Evolutionary conservation across 2,113 vertebrate species (phyloP).

Genomic region (Boulengerochromis microlepis): DNA sequence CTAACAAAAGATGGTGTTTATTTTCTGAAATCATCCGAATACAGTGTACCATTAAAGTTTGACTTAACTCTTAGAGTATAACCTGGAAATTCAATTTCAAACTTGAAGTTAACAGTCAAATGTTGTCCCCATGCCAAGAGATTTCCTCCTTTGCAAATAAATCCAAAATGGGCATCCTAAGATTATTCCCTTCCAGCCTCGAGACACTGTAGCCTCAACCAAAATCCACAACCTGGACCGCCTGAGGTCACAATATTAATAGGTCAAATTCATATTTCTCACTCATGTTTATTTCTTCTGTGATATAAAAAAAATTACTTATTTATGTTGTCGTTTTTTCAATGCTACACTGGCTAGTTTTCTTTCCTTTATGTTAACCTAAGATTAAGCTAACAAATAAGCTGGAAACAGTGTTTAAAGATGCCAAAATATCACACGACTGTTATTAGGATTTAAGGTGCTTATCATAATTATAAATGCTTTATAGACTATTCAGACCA

Average conservation of each 20-base stretch:
- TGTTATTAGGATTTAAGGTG: not conserved
- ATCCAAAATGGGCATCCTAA: constrained; percentile 61
- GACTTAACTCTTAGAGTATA: constrained; percentile 11
- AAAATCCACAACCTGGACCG: not conserved
- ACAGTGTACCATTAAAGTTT: not conserved
- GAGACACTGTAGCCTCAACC: constrained; percentile 29
- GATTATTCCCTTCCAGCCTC: constrained; percentile 64
- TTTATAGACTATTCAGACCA: not conserved
- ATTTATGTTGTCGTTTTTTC: not conserved
- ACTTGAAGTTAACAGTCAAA: constrained; percentile 53
- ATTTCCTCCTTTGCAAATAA: constrained; percentile 53
- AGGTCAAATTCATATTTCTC: not conserved
- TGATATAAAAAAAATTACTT: not conserved
- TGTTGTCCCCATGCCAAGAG: constrained; percentile 48
- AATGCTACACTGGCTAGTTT: not conserved
- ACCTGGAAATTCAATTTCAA: constrained; percentile 51
- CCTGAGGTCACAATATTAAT: not conserved
- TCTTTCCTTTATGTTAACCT: not conserved
- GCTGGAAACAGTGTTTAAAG: not conserved
- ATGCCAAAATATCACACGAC: not conserved
- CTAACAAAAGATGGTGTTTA: not conserved
- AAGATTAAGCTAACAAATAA: not conserved
- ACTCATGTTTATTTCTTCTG: not conserved
- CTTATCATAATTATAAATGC: not conserved
- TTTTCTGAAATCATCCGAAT: not conserved